Percentiles rank a stretch among this genome's conserved stretches.
phyloP scores from a whole-genome alignment of 92 coral and sea anemone species.

The Epizoanthus ramosus region DNA sequence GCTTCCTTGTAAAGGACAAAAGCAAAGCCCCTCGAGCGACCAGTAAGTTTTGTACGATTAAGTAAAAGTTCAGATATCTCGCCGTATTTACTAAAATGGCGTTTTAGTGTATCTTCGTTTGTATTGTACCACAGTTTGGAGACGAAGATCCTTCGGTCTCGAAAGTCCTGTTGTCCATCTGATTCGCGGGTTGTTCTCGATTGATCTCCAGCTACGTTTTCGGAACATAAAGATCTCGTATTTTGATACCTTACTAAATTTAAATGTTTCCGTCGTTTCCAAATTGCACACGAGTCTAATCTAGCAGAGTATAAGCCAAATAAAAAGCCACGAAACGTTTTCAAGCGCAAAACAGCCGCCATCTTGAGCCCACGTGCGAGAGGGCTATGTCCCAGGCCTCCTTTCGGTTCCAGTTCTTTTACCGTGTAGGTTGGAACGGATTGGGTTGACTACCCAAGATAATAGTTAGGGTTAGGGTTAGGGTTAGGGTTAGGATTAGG shows the following conservation, averaged over 20 bases:
- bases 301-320: neutral
- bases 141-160: constrained; percentile 23
- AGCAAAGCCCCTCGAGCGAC: constrained; percentile 57
- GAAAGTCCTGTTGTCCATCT: neutral
- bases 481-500: too few species aligned
- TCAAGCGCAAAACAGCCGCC: neutral
- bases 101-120: constrained; percentile 10
- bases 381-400: neutral
- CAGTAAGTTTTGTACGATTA: constrained; percentile 44
- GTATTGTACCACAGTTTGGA: constrained; percentile 26
- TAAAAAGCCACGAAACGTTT: neutral
- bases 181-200: neutral
- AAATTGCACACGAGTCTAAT: neutral
- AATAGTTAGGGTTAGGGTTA: too few species aligned
- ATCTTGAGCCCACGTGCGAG: neutral
- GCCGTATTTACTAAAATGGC: constrained; percentile 50
- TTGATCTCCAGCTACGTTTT: neutral
- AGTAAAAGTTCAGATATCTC: constrained; percentile 44
- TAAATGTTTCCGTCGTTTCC: neutral
- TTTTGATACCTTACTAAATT: neutral
- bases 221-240: neutral
- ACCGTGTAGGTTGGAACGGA: too few species aligned
- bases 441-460: too few species aligned
- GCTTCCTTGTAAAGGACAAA: constrained; percentile 39
- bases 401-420: too few species aligned